Evolutionary conservation across 2,113 vertebrate genomes (phyloP).

Genomic region (Cyanoderma ruficeps): DNA sequence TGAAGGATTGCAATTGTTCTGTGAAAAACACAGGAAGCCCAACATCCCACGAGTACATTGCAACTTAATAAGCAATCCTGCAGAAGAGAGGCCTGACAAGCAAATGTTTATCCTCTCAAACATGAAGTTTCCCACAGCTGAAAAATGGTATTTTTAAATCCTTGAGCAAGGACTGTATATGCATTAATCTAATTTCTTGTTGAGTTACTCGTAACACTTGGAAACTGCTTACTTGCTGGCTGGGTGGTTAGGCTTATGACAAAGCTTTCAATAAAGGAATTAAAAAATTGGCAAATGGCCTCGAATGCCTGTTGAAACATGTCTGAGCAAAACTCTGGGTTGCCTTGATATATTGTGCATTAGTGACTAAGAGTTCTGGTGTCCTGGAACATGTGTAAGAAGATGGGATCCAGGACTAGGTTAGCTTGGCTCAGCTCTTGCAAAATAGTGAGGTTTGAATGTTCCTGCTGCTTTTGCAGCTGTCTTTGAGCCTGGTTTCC

Average conservation of each 20-base stretch:
- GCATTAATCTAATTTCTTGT: not conserved
- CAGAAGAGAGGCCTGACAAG: not conserved
- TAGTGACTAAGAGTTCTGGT: not conserved
- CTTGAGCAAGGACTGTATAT: not conserved
- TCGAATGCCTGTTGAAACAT: slow-evolving; percentile 2
- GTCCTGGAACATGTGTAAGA: not conserved
- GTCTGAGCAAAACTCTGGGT: not conserved
- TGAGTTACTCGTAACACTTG: not conserved
- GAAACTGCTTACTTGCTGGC: not conserved
- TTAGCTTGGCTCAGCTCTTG: not conserved
- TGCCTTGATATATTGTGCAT: not conserved
- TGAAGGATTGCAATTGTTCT: not conserved
- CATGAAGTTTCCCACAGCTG: not conserved
- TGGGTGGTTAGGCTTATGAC: not conserved
- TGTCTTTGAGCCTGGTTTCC: not conserved
- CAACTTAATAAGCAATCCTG: not conserved
- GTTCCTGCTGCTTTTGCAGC: not conserved
- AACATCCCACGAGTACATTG: not conserved
- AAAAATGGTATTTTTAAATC: slow-evolving; percentile 5
- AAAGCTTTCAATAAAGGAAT: slow-evolving; percentile 38
- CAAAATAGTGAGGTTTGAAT: not conserved
- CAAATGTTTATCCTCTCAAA: slow-evolving; percentile 1
- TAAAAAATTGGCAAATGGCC: slow-evolving; percentile 28
- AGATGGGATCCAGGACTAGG: not conserved
- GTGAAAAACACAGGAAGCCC: not conserved